Evolutionary conservation across 2,113 vertebrate species (phyloP).

Genomic region (Elephantulus edwardii): DNA sequence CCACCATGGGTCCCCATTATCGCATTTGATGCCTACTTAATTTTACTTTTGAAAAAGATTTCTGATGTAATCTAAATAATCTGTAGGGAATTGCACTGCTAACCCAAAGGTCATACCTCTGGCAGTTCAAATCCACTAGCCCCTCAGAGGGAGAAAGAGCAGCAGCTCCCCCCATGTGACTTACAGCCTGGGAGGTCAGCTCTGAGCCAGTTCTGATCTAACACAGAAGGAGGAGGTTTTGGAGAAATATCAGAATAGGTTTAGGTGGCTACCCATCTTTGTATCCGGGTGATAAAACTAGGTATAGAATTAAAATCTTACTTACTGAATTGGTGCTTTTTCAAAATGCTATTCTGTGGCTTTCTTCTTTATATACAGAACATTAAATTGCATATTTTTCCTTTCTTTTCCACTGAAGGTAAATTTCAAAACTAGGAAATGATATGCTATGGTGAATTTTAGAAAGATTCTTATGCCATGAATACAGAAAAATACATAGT

Average conservation of each 20-base stretch:
- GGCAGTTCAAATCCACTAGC: too few relatives aligned
- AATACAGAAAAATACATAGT: conserved; percentile 2
- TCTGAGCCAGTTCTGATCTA: too few relatives aligned
- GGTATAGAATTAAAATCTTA: not conserved
- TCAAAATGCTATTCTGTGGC: not conserved
- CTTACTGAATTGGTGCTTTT: not conserved
- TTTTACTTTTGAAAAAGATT: conserved; percentile 26
- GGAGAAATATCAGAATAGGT: not conserved
- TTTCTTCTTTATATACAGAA: not conserved
- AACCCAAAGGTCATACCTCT: too few relatives aligned
- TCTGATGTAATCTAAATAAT: not conserved
- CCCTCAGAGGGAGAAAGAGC: too few relatives aligned
- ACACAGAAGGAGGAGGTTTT: too few relatives aligned
- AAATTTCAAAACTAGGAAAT: conserved; percentile 49
- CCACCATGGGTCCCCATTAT: too few relatives aligned
- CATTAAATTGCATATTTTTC: not conserved
- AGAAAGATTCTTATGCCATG: not conserved
- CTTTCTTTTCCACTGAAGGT: conserved; percentile 37
- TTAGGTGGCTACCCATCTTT: not conserved
- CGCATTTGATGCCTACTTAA: not conserved
- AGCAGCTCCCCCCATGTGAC: too few relatives aligned
- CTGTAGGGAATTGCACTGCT: too few relatives aligned
- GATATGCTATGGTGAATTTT: not conserved
- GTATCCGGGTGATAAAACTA: not conserved
- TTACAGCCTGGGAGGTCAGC: too few relatives aligned